A percentile compares a stretch with the other conserved stretches of the same genome.
phyloP scores from a whole-genome alignment of 2,113 vertebrate genomes.

The Narcine bancroftii region DNA sequence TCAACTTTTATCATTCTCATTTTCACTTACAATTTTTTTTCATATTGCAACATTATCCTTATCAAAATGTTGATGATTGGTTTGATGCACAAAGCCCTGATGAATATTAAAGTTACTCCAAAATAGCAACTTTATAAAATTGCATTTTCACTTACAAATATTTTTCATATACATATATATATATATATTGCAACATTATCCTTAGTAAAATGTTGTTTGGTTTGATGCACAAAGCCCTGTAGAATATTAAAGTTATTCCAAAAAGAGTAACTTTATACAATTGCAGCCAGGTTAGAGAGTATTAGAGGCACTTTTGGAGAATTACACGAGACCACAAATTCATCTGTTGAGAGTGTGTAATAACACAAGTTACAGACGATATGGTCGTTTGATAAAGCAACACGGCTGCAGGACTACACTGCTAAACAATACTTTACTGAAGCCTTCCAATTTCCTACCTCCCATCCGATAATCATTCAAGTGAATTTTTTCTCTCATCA shows the following conservation, averaged over 20 bases:
- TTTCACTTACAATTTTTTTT: not conserved
- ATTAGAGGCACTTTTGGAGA: not conserved
- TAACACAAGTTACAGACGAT: not conserved
- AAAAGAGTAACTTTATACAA: constrained; percentile 17
- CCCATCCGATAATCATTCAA: not conserved
- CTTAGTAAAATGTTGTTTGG: not conserved
- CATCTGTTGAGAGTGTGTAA: not conserved
- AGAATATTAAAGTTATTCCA: not conserved
- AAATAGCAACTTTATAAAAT: constrained; percentile 14
- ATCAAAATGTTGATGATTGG: not conserved
- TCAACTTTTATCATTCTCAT: not conserved
- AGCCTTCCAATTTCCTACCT: not conserved
- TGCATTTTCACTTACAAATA: not conserved
- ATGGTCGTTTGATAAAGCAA: not conserved
- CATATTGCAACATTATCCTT: not conserved
- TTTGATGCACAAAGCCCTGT: constrained; percentile 28
- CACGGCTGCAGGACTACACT: not conserved
- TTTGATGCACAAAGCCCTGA: constrained; percentile 26
- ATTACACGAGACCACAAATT: not conserved
- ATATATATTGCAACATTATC: not conserved
- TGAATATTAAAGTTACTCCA: not conserved
- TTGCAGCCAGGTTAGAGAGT: not conserved
- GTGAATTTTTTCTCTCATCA: not conserved
- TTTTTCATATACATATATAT: no score
- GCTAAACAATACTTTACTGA: not conserved